Conservation (phyloP, 2,888 invertebrate genomes). For the Thalpophila matura region DNA sequence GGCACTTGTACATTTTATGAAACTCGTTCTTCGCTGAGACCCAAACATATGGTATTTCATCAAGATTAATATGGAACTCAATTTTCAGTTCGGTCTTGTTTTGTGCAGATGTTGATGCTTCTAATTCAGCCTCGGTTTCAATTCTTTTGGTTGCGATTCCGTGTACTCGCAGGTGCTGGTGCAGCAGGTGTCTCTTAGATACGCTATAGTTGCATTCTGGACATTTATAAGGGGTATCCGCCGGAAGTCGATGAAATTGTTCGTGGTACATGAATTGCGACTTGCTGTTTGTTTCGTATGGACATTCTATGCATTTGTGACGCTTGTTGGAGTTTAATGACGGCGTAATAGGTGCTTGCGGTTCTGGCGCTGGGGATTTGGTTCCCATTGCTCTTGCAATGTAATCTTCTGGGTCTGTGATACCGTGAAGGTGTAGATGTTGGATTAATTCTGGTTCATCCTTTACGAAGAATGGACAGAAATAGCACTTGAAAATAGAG, state of each 20-base stretch:
- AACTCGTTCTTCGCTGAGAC: constrained; percentile 93
- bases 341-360: constrained; percentile 44
- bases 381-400: constrained; percentile 85
- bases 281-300: constrained; percentile 96
- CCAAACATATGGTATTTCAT: constrained; percentile 94
- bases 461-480: constrained; percentile 95
- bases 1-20: constrained; percentile 96
- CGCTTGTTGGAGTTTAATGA: constrained; percentile 89
- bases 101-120: constrained; percentile 71
- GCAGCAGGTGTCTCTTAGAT: constrained; percentile 94
- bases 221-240: constrained; percentile 95
- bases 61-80: constrained; percentile 80
- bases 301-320: constrained; percentile 95
- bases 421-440: constrained; percentile 92
- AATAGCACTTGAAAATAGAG: constrained; percentile 94
- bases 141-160: constrained; percentile 88
- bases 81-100: constrained; percentile 69
- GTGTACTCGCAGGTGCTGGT: constrained; percentile 95
- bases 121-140: constrained; percentile 84
- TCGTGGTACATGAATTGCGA: constrained; percentile 97
- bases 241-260: constrained; percentile 94
- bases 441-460: constrained; percentile 93
- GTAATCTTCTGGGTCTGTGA: constrained; percentile 91
- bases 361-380: constrained; percentile 77
- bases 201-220: constrained; percentile 95